Evolutionary conservation across 2,888 invertebrate species (phyloP), one percentile per base, ranked within the genome.

Genomic region (Eristalis tenax): DNA sequence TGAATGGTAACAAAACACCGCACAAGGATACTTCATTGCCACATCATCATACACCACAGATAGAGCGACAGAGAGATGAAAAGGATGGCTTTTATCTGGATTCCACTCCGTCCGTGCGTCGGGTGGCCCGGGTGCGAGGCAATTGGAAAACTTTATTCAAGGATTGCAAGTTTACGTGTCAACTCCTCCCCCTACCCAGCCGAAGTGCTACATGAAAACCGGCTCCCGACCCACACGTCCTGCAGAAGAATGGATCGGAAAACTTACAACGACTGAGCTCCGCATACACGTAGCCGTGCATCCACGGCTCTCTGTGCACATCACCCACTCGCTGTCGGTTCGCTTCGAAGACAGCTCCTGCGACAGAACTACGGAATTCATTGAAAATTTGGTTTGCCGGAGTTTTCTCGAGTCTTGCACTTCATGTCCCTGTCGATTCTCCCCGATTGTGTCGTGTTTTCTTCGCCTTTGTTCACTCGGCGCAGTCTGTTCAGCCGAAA

Each of bases 121-220:
- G 32, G n/a, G 40, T 78, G 70, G 26, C 69, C 40, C 38, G 32
- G 32, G 32, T 28, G 40, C 69, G 43, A 40, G 74, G 66, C 78
- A 83, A 83, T 83, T 78, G 78, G 63, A 79, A 78, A 83, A 78
- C 82, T 83, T 82, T 83, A 10, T 38, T 75, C 74, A 56, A 78
- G 73, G 78, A 61, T 57, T 71, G 70, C 77, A 86, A 82, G 77
- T 74, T 74, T 84, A 78, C 78, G 77, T 86, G 86, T 86, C 83
- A 82, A 71, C 83, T 86, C 74, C 35, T 11, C 35, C 28, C 28
- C 28, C 28, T 5, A 1, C 5, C 32, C 32, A 5, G 32, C 32
- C 1, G 5, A 32, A 32, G 32, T 32, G 32, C 4, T 4, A 32
- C 5, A 4, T 32, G 8, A 59, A 43, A 73, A 43, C n/a, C 23